Base-by-base conservation (phyloP, 2,888 invertebrate species). In the Callyntrura sp. region DNA sequence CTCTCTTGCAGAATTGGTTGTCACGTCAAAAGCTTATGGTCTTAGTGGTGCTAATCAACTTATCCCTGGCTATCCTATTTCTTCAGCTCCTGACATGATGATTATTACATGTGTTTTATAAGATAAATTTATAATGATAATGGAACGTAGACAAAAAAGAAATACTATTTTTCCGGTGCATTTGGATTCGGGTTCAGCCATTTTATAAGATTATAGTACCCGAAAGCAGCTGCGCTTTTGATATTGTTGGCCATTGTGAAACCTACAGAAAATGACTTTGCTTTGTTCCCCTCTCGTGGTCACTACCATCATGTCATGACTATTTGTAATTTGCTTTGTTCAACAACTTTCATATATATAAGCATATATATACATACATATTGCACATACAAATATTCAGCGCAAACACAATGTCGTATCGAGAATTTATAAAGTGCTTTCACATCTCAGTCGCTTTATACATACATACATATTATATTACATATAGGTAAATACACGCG, bases 11-110 rank as follows among this genome's bases (percentile, higher is more conserved):
- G 98, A 98, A 98, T 96, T 98, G 98, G 98, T 98, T 98, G 95
- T 98, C 98, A 94, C 97, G 98, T 95, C 98, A 98, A 96, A 98
- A 98, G 96, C 96, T 98, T 95, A 97, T 98, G 95, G 97, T 98
- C 96, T 96, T 98, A 95, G 98, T 98, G 94, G 96, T 98, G 94
- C 97, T 98, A 96, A 97, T 98, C 96, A 98, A 98, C 96, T 97
- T 98, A 95, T 97, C 98, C 94, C 95, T 98, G 96, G 98, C 98
- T 95, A 97, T 98, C 95, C 97, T 98, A 97, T 98, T 98, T 96
- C 97, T 98, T 96, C 98, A 98, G 95, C 96, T 98, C 96, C 96
- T 98, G 94, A 98, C 98, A 97, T 98, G 98, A 97, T 94, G 90
- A 90, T 85, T 85, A 79, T 76, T 85, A 85, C 68, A 28, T 51